phyloP scores from a whole-genome alignment of 2,113 vertebrate species.

The Lepidothrix coronata region DNA sequence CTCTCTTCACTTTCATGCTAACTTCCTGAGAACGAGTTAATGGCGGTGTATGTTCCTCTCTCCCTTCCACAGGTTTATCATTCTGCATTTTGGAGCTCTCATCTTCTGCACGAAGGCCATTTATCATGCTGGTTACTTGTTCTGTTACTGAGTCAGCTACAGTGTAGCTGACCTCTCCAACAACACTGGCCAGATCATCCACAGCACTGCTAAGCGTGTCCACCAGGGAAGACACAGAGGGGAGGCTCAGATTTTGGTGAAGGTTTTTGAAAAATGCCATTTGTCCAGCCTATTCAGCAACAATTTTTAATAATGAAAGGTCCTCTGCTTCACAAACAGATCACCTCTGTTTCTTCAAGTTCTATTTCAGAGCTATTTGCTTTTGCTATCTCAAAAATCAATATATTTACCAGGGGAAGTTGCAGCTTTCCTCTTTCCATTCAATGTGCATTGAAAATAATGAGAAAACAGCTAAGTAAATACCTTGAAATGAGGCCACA shows the following conservation, averaged over 20 bases:
- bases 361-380: conserved; percentile 4
- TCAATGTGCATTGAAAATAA: conserved; percentile 24
- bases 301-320: neutral
- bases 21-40: neutral
- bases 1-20: neutral
- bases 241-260: conserved; percentile 83
- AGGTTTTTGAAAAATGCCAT: conserved; percentile 96
- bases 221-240: conserved; percentile 88
- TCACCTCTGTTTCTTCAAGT: neutral
- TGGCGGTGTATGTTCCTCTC: neutral
- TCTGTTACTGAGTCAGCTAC: conserved; percentile 90
- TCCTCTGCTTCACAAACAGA: conserved; percentile 27
- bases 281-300: conserved; percentile 18
- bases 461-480: conserved; percentile 22
- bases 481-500: conserved; percentile 54
- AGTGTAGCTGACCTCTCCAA: conserved; percentile 84
- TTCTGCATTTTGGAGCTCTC: conserved; percentile 37
- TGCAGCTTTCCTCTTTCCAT: conserved; percentile 32
- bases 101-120: conserved; percentile 78
- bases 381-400: neutral
- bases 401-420: neutral
- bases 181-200: conserved; percentile 83
- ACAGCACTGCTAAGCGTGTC: conserved; percentile 86
- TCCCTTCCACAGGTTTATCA: neutral
- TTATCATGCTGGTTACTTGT: conserved; percentile 87